A percentile compares a stretch with the other conserved stretches of the same genome.
Evolutionary conservation across 2,113 vertebrate species (phyloP).

Genomic region (Abramis brama): DNA sequence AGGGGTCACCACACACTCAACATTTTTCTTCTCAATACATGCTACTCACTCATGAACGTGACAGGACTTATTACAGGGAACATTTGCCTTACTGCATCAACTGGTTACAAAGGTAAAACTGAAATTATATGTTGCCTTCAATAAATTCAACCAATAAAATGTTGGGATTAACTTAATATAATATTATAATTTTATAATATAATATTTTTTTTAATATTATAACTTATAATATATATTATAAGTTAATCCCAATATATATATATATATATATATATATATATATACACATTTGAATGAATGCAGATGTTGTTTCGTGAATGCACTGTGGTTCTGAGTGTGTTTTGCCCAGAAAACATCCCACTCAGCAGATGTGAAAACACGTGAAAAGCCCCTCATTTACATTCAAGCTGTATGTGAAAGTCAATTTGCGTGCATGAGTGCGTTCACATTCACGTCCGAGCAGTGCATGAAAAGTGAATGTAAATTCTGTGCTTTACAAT

Average conservation of each 20-base stretch:
- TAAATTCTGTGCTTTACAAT: conserved; percentile 31
- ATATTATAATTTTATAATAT: no score
- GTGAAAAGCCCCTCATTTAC: conserved; percentile 13
- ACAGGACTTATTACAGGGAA: background rate
- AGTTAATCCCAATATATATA: no score
- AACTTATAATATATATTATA: no score
- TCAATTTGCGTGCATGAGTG: conserved; percentile 45
- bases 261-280: no score
- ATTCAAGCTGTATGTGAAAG: conserved; percentile 25
- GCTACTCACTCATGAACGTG: background rate
- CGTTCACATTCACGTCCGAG: conserved; percentile 52
- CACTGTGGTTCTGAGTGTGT: background rate
- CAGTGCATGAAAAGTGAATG: conserved; percentile 34
- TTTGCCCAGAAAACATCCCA: background rate
- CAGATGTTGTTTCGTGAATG: conserved; percentile 19
- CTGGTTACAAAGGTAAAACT: background rate
- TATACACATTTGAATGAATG: background rate
- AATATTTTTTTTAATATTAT: no score
- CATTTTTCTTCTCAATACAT: conserved; percentile 14
- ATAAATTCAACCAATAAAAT: background rate
- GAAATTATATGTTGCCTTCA: background rate
- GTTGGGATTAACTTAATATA: no score
- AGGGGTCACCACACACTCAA: conserved; percentile 6
- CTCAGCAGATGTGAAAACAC: conserved; percentile 58
- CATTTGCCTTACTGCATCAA: background rate